Base-by-base conservation (phyloP, 2,888 invertebrate species). In the Pimpla rufipes region DNA sequence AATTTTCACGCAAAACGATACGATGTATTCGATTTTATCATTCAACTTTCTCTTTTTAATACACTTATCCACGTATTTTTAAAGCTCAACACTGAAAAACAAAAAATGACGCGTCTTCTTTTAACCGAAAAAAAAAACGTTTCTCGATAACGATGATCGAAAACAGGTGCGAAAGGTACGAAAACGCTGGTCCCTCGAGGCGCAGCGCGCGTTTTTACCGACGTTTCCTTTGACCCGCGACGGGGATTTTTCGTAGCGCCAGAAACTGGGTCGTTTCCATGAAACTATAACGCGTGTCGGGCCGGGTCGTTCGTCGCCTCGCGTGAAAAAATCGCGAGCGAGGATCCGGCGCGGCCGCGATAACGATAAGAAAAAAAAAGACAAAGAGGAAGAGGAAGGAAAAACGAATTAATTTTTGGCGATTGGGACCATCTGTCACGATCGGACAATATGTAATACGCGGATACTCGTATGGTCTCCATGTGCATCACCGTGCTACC, bases 401-500 rank as follows among this genome's bases (percentile, higher is more conserved):
- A 81, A 81, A 81, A 87, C 67, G 73, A 85, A 82, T 82, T 82
- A 84, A 83, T 80, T 78, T 86, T 84, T 73, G 82, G 83, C 84
- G 84, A 81, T 85, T 89, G 92, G 91, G 92, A 92, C 90, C 92
- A 91, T 91, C 89, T 90, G 89, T 91, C 90, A 90, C 89, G 90
- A 90, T 91, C 87, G 87, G 89, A 91, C 88, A 88, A 89, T 89
- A 89, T 85, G 85, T 84, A 86, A 86, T 86, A 86, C 71, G 83
- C 78, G 84, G 88, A 89, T 87, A 88, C 88, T 90, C 88, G 86
- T 89, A 82, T 89, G 90, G 90, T 91, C 88, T 89, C 89, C 87
- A 87, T 88, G 91, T 88, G 89, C 91, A 91, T 91, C 91, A 91
- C 90, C 91, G 90, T 91, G 90, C 92, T 92, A 93, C 93, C 93